Base-by-base conservation (phyloP, 2,797 vertebrate species). In the Miichthys miiuy region DNA sequence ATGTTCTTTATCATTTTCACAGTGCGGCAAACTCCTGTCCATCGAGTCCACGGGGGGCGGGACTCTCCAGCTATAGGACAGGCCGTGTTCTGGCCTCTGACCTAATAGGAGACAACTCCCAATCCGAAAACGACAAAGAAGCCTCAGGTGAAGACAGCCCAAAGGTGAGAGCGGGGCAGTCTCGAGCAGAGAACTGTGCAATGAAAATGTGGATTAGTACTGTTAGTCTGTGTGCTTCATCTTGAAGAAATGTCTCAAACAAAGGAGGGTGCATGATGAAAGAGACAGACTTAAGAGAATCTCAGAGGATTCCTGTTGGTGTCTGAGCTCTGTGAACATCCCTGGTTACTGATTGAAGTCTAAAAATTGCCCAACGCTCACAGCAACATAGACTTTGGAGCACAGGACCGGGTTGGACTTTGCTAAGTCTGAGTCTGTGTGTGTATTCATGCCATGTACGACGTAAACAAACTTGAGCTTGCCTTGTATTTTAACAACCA, bases 11-110 rank as follows among this genome's bases (percentile, higher is more conserved):
- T 76, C 0, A 3, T 6, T 78, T 90, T 83, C 75, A 68, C 94
- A 99, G 98, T 88, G 98, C 98, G 83, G 98, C 97, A 79, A 99
- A 99, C 94, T 99, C 98, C 66, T 99, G 98, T 93, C 98, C 98
- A 3, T 99, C 98, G 42, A 99, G 98, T 94, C 98, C 98, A 8
- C 95, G 97, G 65, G 98, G 98, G 75, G 97, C 98, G 3, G 98
- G 98, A 76, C 96, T 97, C 80, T 99, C 98, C 83, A 97, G 97
- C 91, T 99, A 98, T 94, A 97, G 96, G 93, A 95, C 97, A 87
- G 95, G 96, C 69, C 97, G 97, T 0, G 97, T 95, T 60, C 94
- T 98, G 75, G 93, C 97, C 61, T 95, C 97, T 25, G 98, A 99
- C 91, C 95, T 99, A 76, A 97, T 98, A 90, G 96, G 97, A 78